Conservation (phyloP, 2,888 invertebrate species). For the Drosophila gaucha region DNA sequence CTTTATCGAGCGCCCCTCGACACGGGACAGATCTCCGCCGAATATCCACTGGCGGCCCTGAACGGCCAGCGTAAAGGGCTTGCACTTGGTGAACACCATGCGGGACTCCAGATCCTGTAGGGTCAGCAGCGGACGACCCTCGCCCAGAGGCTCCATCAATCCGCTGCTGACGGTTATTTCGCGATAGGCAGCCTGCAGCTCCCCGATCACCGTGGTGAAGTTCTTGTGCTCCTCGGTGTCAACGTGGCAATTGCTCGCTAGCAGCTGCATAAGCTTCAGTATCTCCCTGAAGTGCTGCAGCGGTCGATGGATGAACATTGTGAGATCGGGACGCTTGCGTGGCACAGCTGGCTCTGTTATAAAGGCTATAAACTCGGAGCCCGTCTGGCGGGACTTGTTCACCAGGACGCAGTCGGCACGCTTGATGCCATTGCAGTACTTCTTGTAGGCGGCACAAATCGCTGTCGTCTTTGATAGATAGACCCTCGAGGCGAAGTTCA, state of each 20-base stretch:
- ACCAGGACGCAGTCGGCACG: constrained; percentile 94
- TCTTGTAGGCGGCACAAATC: constrained; percentile 91
- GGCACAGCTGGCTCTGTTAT: constrained; percentile 93
- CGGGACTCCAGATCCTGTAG: constrained; percentile 94
- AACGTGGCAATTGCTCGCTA: constrained; percentile 84
- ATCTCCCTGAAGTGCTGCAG: constrained; percentile 91
- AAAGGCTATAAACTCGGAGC: constrained; percentile 92
- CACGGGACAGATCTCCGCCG: constrained; percentile 92
- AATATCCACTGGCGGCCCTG: constrained; percentile 95
- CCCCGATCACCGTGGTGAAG: constrained; percentile 84
- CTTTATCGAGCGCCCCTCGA: constrained; percentile 92
- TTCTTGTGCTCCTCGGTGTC: constrained; percentile 85
- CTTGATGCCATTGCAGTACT: constrained; percentile 93
- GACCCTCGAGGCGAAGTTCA: constrained; percentile 88
- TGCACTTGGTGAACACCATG: constrained; percentile 95
- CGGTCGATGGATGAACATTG: constrained; percentile 93
- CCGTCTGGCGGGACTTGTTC: constrained; percentile 90
- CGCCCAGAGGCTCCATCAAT: constrained; percentile 93
- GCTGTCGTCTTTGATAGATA: constrained; percentile 90
- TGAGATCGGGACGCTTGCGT: constrained; percentile 92
- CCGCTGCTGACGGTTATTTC: constrained; percentile 94
- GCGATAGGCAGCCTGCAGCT: constrained; percentile 88
- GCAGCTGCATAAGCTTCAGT: constrained; percentile 87
- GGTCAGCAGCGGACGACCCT: constrained; percentile 92
- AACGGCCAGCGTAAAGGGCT: constrained; percentile 93